Base-by-base conservation (phyloP, 2,888 invertebrate genomes). In the Sipha maydis region DNA sequence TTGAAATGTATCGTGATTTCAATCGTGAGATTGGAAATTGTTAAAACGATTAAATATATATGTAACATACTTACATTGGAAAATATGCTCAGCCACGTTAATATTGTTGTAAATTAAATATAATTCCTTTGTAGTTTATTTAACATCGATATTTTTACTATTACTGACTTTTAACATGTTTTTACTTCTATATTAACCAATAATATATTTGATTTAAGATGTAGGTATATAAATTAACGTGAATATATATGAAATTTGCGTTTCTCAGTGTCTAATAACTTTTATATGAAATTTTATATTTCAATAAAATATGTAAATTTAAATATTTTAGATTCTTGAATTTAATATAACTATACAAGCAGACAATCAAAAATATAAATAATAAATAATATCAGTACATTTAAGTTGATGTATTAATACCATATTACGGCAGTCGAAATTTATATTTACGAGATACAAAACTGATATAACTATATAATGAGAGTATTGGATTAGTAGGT, bases 401-500 rank as follows among this genome's bases (percentile, higher is more conserved):
- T 21, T 61, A 3, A 61, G 11, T 1, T 69, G 25, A 69, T 11
- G 48, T 11, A 48, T 48, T 48, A 48, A 48, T 48, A 48, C 11
- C 48, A n/a, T 69, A 38, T 19, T 25, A 80, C 2, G 3, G 8
- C 38, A 34, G 3, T 38, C 17, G 67, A 17, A 80, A 61, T 3
- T 61, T n/a, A 17, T 80, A 25, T 67, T 80, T 19, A 38, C 80
- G 80, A 41, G 38, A 80, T 80, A 67, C 17, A 80, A 61, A 79
- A 34, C 61, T 61, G 28, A 19, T 67, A 41, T 67, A 28, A 41
- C 28, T 28, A 41, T 80, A n/a, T 80, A 80, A 80, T 80, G 67
- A 80, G 67, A 80, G n/a, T 41, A 80, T 41, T 67, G 80, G 67
- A n/a, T 11, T 14, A 25, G 14, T 31, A 14, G 34, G 34, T 73